Evolutionary conservation across 2,797 vertebrate genomes (phyloP).

Genomic region (Crypturellus tataupa): DNA sequence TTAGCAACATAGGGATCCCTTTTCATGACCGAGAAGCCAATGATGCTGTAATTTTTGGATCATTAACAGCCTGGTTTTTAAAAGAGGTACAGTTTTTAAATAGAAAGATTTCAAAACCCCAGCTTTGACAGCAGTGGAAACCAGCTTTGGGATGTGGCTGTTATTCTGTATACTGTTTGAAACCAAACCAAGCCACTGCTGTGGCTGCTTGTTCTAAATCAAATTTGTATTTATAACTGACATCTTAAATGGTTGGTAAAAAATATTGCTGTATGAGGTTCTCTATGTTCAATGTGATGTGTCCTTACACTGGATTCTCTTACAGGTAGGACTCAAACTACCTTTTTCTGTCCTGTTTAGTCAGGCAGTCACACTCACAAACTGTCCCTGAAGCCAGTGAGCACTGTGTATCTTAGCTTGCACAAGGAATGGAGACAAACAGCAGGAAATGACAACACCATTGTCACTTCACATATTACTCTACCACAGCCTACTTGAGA

Average conservation of each 20-base stretch:
- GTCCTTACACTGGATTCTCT: not conserved
- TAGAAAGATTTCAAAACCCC: not conserved
- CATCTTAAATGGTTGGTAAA: not conserved
- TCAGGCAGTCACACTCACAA: not conserved
- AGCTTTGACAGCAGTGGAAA: not conserved
- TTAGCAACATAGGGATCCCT: conserved; percentile 90
- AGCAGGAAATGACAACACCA: not conserved
- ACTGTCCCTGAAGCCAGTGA: not conserved
- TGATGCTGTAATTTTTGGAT: conserved; percentile 92
- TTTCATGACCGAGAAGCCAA: conserved; percentile 92
- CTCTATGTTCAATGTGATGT: not conserved
- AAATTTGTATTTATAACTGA: not conserved
- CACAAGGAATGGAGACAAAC: not conserved
- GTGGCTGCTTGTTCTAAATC: not conserved
- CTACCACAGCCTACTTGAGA: not conserved
- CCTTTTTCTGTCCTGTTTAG: not conserved
- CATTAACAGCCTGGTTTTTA: conserved; percentile 93
- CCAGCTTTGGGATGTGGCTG: not conserved
- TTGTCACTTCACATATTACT: not conserved
- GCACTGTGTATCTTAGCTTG: not conserved
- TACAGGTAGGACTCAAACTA: not conserved
- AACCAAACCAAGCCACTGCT: too few relatives aligned
- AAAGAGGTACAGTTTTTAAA: conserved; percentile 88
- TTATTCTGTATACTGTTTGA: not conserved
- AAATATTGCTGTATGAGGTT: not conserved